Percentiles rank a stretch among this genome's conserved stretches.
Conservation (phyloP, 2,888 invertebrate genomes). For the Aromia moschata region DNA sequence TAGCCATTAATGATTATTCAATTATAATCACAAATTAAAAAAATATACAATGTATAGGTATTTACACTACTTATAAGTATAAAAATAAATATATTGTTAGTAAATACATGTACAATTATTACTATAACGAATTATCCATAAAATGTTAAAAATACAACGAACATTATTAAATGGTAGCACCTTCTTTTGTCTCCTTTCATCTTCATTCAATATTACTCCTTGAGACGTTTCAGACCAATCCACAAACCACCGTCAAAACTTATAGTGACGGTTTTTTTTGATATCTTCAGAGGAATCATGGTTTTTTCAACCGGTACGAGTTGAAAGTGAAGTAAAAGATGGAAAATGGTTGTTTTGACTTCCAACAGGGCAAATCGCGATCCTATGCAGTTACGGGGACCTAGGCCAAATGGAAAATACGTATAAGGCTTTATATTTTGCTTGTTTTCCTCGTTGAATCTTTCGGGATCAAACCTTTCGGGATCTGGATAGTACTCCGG, state of each 20-base stretch:
- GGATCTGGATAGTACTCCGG: constrained; percentile 61
- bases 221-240: constrained; percentile 32
- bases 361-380: constrained; percentile 60
- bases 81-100: too few relatives aligned
- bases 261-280: constrained; percentile 42
- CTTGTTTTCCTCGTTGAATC: constrained; percentile 45
- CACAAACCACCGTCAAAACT: constrained; percentile 43
- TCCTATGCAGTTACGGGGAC: constrained; percentile 66
- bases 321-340: constrained; percentile 51
- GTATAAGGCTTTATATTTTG: constrained; percentile 62
- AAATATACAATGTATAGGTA: too few relatives aligned
- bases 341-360: constrained; percentile 41
- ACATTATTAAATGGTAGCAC: too few relatives aligned
- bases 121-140: too few relatives aligned
- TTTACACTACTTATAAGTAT: too few relatives aligned
- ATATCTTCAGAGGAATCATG: constrained; percentile 48
- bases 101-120: too few relatives aligned
- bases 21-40: too few relatives aligned
- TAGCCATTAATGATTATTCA: too few relatives aligned
- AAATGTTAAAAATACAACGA: too few relatives aligned
- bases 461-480: constrained; percentile 62
- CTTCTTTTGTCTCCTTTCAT: too few relatives aligned
- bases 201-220: background rate
- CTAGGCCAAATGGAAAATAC: constrained; percentile 65
- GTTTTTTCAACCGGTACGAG: constrained; percentile 51